Evolutionary conservation across 2,113 vertebrate species (phyloP).

Genomic region (Narcine bancroftii): DNA sequence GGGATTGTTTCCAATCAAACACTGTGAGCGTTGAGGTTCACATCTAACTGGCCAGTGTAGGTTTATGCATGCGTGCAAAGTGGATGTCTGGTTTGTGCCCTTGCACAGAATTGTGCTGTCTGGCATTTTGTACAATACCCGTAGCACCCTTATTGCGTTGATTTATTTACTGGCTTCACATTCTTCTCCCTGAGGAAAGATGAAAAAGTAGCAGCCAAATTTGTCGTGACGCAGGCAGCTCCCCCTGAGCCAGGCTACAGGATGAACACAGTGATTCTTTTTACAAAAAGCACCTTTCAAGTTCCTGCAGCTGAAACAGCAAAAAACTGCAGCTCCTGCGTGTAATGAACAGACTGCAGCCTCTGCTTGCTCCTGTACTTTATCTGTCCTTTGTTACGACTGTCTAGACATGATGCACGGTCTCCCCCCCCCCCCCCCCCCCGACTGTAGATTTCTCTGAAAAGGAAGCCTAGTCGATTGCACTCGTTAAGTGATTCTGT

Average conservation of each 20-base stretch:
- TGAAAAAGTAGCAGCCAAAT: background rate
- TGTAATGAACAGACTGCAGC: conserved; percentile 14
- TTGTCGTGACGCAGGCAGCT: background rate
- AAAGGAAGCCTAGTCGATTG: conserved; percentile 1
- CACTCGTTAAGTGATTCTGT: background rate
- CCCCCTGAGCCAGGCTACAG: background rate
- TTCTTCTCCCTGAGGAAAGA: background rate
- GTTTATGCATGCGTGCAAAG: background rate
- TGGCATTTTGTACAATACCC: background rate
- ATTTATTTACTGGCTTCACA: background rate
- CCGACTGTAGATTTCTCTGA: conserved; percentile 11
- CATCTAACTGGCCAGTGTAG: background rate
- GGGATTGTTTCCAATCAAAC: background rate
- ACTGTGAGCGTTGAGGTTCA: no score
- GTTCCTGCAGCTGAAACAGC: conserved; percentile 24
- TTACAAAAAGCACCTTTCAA: conserved; percentile 31
- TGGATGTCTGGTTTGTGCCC: background rate
- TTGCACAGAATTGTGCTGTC: background rate
- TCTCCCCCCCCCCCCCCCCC: no score
- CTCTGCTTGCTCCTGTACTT: conserved; percentile 56
- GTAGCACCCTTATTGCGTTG: background rate
- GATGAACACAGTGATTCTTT: background rate
- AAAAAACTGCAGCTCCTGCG: conserved; percentile 31
- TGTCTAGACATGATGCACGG: conserved; percentile 71
- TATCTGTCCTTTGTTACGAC: conserved; percentile 70